Conservation (phyloP, 2,113 vertebrate species). For the Chamaea fasciata region DNA sequence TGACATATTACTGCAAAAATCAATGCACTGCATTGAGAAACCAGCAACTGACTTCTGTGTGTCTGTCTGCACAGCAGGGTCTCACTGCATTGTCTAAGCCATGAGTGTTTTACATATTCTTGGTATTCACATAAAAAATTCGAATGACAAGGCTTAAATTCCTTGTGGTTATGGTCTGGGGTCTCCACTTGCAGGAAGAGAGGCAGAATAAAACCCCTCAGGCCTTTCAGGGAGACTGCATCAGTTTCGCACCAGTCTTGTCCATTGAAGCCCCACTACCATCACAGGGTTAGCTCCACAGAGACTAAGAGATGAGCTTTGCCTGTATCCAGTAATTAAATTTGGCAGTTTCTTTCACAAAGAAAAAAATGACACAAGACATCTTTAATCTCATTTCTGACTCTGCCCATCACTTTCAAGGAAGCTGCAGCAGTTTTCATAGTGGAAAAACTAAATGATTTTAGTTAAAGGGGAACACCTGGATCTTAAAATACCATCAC, state of each 20-base stretch:
- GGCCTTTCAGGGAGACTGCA: background rate
- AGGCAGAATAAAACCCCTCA: background rate
- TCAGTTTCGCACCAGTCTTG: background rate
- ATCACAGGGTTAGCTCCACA: accelerated
- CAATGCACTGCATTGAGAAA: background rate
- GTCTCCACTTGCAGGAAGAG: background rate
- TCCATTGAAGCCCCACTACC: background rate
- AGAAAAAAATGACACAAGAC: background rate
- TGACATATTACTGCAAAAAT: background rate
- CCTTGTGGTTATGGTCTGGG: background rate
- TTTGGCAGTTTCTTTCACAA: background rate
- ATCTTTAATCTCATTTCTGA: background rate
- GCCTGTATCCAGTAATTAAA: background rate
- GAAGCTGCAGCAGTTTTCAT: background rate
- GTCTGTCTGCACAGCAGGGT: background rate
- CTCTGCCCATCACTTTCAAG: background rate
- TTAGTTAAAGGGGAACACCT: background rate
- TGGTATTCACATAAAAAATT: background rate
- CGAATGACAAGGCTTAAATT: background rate
- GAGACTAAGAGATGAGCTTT: background rate
- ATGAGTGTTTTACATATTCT: background rate
- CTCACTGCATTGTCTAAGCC: background rate
- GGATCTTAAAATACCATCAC: background rate
- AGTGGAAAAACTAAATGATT: background rate
- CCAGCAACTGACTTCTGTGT: background rate